Base-by-base conservation (phyloP, 2,113 vertebrate species). In the Mystacornis crossleyi region DNA sequence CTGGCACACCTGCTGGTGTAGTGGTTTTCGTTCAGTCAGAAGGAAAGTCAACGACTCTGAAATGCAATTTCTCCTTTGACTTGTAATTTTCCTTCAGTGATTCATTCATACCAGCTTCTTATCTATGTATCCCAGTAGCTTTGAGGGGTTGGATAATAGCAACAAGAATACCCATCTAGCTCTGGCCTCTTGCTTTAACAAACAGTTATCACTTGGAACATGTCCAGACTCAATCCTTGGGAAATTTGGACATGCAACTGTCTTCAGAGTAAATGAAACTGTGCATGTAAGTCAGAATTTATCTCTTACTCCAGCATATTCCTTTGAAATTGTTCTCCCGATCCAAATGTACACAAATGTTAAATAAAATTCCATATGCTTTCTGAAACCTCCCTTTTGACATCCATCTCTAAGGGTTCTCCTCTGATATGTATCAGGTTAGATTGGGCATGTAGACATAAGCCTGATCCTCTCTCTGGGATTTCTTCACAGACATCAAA, bases 381-480 rank as follows among this genome's bases (percentile, higher is more conserved):
- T 72, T 86, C 55, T 83, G n/a, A 61, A 89, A 40, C 6, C 1
- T 54, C 51, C 3, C 12, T 64, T 70, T 69, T 29, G 25, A 4
- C 36, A 33, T 66, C 20, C 38, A 43, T 40, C 38, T 77, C 24
- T 13, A 17, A 66, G 20, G 21, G 4, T 0, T 81, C 64, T 66
- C 3, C 1, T 70, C 29, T 58, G 29, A 28, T 33, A 70, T 40
- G 90, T 61, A 8, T 78, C 13, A 81, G n/a, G 18, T 4, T 58
- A 34, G n/a, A 42, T 9, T 58, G 33, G 3, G 11, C 12, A 10
- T 0, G 0, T 18, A 43, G 31, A 31, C 23, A 61, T 4, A 50
- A 48, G 18, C 10, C 50, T 69, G 19, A 47, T 43, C 11, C 14
- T 47, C n/a, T 65, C 12, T 38, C 43, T 50, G 43, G 31, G 26